A percentile compares a stretch with the other conserved stretches of the same genome.
Evolutionary conservation across 2,113 vertebrate species (phyloP).

Genomic region (Penelope pileata): DNA sequence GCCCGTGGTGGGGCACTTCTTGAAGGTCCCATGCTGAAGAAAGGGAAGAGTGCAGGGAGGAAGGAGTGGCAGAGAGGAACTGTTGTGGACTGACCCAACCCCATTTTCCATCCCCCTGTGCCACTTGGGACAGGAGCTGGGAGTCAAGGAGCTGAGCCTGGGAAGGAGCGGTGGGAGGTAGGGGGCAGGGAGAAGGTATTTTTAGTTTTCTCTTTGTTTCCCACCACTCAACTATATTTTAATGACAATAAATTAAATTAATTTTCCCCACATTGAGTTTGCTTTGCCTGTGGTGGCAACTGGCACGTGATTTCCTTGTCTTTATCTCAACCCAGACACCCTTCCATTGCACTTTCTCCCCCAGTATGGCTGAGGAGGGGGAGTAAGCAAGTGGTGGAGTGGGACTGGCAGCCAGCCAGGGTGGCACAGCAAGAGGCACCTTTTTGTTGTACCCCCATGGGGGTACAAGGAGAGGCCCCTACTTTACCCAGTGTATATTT

Average conservation of each 20-base stretch:
- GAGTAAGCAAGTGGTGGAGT: neutral
- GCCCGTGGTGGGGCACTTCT: neutral
- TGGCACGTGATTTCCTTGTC: neutral
- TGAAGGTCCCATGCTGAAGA: neutral
- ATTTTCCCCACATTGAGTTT: neutral
- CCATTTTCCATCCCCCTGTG: rapidly evolving
- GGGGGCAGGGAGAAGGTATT: rapidly evolving
- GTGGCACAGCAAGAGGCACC: neutral
- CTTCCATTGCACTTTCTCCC: neutral
- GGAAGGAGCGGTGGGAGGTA: neutral
- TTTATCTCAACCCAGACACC: neutral
- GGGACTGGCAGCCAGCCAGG: neutral
- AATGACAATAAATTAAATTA: neutral
- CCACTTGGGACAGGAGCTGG: rapidly evolving
- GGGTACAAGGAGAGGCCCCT: neutral
- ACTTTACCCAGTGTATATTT: neutral
- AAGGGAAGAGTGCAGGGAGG: neutral
- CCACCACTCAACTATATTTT: neutral
- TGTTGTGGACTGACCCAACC: neutral
- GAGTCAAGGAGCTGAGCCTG: neutral
- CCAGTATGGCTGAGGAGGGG: neutral
- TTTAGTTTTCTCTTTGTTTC: neutral
- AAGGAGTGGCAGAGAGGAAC: neutral
- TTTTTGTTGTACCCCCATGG: neutral
- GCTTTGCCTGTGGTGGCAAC: neutral